Conservation (phyloP, 2,888 invertebrate species). For the Timandra comae region DNA sequence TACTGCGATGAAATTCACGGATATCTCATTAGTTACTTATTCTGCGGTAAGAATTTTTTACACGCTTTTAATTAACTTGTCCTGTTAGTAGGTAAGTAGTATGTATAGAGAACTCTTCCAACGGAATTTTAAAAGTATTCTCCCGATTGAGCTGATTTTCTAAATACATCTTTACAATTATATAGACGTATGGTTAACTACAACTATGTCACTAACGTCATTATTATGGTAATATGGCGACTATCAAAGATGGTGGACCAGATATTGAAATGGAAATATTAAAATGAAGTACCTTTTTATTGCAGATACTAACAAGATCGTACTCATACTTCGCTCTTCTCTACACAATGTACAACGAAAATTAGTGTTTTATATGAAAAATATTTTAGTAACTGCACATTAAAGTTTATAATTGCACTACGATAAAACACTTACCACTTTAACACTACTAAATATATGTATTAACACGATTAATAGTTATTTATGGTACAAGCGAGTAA, state of each 20-base stretch:
- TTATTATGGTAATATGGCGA: background rate
- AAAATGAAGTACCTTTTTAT: constrained; percentile 27
- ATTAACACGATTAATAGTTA: no score
- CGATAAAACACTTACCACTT: no score
- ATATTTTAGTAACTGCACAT: no score
- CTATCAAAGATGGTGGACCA: background rate
- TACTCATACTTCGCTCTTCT: constrained; percentile 67
- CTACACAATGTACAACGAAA: constrained; percentile 65
- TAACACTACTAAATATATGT: no score
- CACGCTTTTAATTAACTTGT: no score
- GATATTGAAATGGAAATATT: background rate
- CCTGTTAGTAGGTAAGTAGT: no score
- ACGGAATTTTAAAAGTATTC: no score
- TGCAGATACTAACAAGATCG: constrained; percentile 64
- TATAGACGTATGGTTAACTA: background rate
- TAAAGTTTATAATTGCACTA: no score
- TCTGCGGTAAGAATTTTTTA: constrained; percentile 62
- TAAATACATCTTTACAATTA: background rate
- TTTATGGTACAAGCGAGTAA: no score
- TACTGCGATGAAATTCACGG: constrained; percentile 66
- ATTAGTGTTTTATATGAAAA: no score
- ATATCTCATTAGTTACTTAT: constrained; percentile 60
- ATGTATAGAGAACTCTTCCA: background rate
- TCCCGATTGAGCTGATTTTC: background rate
- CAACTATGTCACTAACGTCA: background rate